A percentile compares a stretch with the other conserved stretches of the same genome.
Conservation (phyloP, 2,888 invertebrate species). For the Tetrapedia diversipes region DNA sequence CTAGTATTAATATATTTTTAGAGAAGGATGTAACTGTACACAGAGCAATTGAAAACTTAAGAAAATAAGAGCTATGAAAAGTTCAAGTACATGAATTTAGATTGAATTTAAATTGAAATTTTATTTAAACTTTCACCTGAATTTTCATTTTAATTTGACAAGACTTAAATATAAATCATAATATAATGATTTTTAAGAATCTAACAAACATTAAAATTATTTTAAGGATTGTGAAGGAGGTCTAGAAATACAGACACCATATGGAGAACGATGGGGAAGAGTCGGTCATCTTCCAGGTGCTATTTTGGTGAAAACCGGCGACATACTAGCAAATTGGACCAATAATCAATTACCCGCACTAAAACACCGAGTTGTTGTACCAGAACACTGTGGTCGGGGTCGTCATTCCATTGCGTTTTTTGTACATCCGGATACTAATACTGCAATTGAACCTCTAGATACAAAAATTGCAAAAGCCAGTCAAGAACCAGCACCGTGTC, state of each 20-base stretch:
- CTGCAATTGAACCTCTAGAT: conserved; percentile 84
- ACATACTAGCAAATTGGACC: conserved; percentile 90
- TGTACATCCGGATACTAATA: conserved; percentile 88
- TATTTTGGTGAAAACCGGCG: conserved; percentile 90
- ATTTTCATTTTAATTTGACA: background rate
- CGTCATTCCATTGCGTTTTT: conserved; percentile 91
- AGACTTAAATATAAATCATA: background rate
- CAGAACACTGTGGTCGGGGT: conserved; percentile 86
- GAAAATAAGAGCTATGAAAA: too few species aligned
- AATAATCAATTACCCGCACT: conserved; percentile 88
- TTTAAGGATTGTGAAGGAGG: conserved; percentile 90
- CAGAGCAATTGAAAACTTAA: background rate
- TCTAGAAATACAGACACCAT: conserved; percentile 87
- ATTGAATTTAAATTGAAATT: background rate
- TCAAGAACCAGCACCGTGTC: conserved; percentile 80
- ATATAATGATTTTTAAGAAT: background rate
- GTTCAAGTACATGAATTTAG: too few species aligned
- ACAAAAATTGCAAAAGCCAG: conserved; percentile 78
- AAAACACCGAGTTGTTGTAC: conserved; percentile 89
- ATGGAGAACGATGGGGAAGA: conserved; percentile 88
- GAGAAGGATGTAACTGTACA: too few species aligned
- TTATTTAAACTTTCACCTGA: too few species aligned
- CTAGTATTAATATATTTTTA: too few species aligned
- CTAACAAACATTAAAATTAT: background rate
- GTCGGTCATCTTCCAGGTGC: conserved; percentile 91